Evolutionary conservation across 2,888 invertebrate genomes (phyloP).

Genomic region (Apotomis capreana): DNA sequence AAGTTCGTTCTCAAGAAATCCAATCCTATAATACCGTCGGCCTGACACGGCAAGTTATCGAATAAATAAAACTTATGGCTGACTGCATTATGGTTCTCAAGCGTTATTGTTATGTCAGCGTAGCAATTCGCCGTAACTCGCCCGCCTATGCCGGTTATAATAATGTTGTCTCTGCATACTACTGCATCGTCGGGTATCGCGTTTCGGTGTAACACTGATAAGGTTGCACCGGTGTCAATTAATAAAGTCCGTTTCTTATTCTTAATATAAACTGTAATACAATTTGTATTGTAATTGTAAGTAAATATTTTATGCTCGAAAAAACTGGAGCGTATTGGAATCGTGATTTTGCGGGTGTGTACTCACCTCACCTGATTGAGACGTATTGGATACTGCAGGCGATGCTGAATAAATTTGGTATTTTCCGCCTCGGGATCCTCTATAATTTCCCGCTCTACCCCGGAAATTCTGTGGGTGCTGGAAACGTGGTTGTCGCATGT

Average conservation of each 20-base stretch:
- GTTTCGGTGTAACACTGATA: no score
- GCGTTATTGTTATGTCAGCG: no score
- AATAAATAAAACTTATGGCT: not conserved
- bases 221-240: not conserved
- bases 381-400: not conserved
- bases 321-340: not conserved
- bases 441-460: no score
- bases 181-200: no score
- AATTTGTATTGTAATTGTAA: not conserved
- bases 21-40: conserved; percentile 1
- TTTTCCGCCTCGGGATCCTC: no score
- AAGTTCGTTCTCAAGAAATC: not conserved
- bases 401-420: no score
- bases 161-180: not conserved
- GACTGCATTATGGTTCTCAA: no score
- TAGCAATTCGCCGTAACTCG: not conserved
- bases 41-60: not conserved
- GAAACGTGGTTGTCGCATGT: no score
- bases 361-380: not conserved
- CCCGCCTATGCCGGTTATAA: not conserved
- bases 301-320: conserved; percentile 3
- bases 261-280: not conserved
- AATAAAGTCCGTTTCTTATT: not conserved
- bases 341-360: no score
- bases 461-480: no score